Conservation (phyloP, 2,113 vertebrate species). For the Romanogobio albipinnatus region DNA sequence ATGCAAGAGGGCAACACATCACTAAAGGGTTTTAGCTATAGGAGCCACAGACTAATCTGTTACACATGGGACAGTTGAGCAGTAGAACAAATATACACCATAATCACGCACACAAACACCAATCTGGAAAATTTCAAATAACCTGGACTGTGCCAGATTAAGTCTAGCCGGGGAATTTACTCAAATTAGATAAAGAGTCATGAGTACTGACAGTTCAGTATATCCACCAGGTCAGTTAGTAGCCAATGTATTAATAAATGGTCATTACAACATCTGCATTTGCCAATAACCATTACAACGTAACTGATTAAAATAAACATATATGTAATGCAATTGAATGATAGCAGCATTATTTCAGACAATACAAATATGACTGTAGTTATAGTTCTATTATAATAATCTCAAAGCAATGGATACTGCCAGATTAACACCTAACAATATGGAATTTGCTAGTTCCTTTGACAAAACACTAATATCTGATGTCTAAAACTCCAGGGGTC, state of each 20-base stretch:
- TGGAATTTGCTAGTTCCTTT: conserved; percentile 2
- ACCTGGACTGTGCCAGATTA: not conserved
- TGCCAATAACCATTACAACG: not conserved
- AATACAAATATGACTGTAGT: not conserved
- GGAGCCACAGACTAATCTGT: conserved; percentile 5
- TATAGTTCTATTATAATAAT: not conserved
- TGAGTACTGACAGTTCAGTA: not conserved
- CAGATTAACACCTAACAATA: not conserved
- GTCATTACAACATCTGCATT: not conserved
- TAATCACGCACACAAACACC: not conserved
- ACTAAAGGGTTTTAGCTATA: conserved; percentile 7
- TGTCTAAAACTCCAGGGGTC: not conserved
- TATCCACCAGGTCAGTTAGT: not conserved
- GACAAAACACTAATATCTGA: not conserved
- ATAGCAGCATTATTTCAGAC: not conserved
- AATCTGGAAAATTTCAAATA: not conserved
- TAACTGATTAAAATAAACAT: not conserved
- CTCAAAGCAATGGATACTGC: not conserved
- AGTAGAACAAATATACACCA: not conserved
- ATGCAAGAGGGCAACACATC: conserved; percentile 16
- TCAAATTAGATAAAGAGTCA: not conserved
- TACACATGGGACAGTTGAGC: not conserved
- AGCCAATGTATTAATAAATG: not conserved
- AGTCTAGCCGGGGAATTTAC: not conserved
- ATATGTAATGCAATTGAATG: not conserved